Conservation (phyloP, 2,113 vertebrate species). For the Bothrops jararaca region DNA sequence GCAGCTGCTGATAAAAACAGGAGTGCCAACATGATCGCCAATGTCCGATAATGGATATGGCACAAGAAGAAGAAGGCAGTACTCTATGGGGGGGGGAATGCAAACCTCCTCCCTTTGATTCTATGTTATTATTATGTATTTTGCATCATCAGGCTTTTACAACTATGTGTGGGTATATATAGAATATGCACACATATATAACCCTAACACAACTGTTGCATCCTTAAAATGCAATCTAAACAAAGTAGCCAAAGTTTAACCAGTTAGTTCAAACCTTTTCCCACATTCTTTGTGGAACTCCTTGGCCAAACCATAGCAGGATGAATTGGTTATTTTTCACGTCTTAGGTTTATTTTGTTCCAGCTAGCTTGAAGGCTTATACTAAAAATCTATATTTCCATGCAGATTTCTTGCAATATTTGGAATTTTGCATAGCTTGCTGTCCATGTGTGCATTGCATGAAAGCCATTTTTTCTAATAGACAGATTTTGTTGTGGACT, state of each 20-base stretch:
- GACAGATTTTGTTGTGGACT: neutral
- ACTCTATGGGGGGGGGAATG: conserved; percentile 33
- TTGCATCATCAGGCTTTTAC: conserved; percentile 53
- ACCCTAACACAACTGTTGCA: neutral
- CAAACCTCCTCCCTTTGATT: conserved; percentile 44
- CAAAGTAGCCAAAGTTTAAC: neutral
- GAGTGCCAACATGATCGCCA: too few species aligned
- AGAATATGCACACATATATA: neutral
- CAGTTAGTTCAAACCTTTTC: neutral
- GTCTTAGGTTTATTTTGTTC: neutral
- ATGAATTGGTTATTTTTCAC: neutral
- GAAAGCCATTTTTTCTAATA: neutral
- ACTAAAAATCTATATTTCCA: neutral
- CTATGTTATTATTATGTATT: conserved; percentile 8
- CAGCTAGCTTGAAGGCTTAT: neutral
- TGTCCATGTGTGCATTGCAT: neutral
- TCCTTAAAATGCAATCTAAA: conserved; percentile 19
- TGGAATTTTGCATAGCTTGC: neutral
- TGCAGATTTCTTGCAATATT: neutral
- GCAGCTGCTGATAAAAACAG: too few species aligned
- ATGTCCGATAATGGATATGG: too few species aligned
- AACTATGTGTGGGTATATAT: neutral
- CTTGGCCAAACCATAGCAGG: neutral
- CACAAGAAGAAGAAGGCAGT: too few species aligned
- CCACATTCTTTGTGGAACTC: neutral